A percentile compares a stretch with the other conserved stretches of the same genome.
phyloP scores from a whole-genome alignment of 2,113 vertebrate species.

The Herpetotheres cachinnans region DNA sequence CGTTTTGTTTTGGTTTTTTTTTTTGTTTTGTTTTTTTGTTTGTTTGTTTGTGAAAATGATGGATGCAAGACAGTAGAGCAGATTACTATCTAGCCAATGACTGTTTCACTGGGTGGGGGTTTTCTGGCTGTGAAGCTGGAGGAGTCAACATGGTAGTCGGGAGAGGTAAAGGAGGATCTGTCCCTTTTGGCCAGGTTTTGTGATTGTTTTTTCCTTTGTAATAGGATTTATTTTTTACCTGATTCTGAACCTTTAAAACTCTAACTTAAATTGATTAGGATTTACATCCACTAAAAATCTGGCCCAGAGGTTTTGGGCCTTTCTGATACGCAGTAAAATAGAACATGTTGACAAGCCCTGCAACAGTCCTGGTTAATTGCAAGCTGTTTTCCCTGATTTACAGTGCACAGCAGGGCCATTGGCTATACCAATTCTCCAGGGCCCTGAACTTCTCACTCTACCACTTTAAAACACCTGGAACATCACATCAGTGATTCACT shows the following conservation, averaged over 20 bases:
- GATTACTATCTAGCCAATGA: not conserved
- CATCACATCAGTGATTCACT: not conserved
- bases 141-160: not conserved
- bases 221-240: not conserved
- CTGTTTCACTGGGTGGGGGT: not conserved
- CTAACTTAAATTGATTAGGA: not conserved
- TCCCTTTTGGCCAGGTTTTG: not conserved
- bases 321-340: not conserved
- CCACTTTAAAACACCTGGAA: not conserved
- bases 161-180: not conserved
- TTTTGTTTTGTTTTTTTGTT: fast-evolving
- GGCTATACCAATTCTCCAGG: not conserved
- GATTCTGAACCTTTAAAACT: not conserved
- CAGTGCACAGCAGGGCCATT: not conserved
- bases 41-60: not conserved
- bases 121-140: not conserved
- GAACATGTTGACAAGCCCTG: not conserved
- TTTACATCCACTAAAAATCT: not conserved
- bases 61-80: not conserved
- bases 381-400: not conserved
- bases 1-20: not conserved
- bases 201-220: not conserved
- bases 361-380: not conserved
- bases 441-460: not conserved
- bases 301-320: not conserved